phyloP scores from a whole-genome alignment of 1,140 invertebrate species.

The Vanessa atalanta region DNA sequence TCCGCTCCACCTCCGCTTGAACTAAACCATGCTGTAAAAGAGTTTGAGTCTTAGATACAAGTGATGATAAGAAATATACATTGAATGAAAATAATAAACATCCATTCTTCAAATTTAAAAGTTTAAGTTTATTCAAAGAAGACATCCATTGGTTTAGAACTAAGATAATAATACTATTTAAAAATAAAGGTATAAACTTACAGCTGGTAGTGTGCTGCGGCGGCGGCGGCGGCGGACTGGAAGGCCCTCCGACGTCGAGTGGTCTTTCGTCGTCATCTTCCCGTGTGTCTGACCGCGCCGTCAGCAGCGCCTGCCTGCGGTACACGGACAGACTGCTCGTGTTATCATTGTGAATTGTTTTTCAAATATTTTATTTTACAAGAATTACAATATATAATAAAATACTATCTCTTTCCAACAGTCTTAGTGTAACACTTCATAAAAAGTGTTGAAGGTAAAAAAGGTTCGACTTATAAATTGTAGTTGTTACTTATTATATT shows the following conservation, averaged over 20 bases:
- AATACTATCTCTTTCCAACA: no score
- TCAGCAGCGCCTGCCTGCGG: slow-evolving; percentile 92
- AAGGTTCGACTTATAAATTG: no score
- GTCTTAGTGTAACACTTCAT: no score
- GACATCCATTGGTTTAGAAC: no score
- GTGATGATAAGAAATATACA: no score
- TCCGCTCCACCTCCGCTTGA: slow-evolving; percentile 77
- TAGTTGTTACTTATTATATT: no score
- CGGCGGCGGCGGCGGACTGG: slow-evolving; percentile 85
- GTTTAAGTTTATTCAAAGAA: no score
- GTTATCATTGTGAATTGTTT: slow-evolving; percentile 54
- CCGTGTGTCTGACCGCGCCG: slow-evolving; percentile 78
- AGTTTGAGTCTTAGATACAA: slow-evolving; percentile 25
- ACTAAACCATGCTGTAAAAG: slow-evolving; percentile 82
- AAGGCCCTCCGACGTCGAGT: slow-evolving; percentile 93
- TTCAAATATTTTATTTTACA: not conserved
- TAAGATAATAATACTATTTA: no score
- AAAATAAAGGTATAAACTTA: slow-evolving; percentile 48
- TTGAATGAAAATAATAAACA: not conserved
- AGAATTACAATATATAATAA: not conserved
- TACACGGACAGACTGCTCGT: slow-evolving; percentile 77
- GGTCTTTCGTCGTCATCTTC: slow-evolving; percentile 91
- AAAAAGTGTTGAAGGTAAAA: no score
- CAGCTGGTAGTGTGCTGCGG: slow-evolving; percentile 70
- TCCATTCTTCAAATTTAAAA: no score